These are phyloP conservation scores for Tenthredo notha DNA, from an alignment of 2,888 invertebrate genomes.

Conservation along the genomic window DNA sequence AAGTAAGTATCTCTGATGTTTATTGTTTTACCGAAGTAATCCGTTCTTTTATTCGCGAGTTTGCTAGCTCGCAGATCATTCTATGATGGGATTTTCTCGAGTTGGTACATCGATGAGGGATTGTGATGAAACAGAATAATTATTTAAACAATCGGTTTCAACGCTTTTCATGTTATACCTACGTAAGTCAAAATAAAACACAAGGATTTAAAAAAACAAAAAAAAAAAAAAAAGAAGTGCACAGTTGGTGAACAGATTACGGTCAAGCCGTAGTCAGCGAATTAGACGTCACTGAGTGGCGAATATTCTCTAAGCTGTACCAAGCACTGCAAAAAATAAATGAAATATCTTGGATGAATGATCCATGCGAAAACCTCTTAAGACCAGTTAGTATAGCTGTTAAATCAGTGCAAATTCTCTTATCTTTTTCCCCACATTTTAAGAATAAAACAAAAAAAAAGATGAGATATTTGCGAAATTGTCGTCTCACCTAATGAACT, in stretches of 20 bases:
- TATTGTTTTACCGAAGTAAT: not conserved
- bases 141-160: not conserved
- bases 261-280: not conserved
- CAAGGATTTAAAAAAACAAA: not conserved
- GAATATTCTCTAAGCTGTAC: not conserved
- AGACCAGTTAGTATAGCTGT: not conserved
- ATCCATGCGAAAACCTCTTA: slow-evolving; percentile 4
- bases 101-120: not conserved
- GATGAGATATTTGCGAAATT: not conserved
- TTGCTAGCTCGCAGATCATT: not conserved
- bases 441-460: no score
- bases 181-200: not conserved
- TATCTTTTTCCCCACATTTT: not conserved
- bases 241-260: not conserved
- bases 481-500: not conserved
- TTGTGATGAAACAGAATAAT: not conserved
- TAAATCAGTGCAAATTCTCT: not conserved
- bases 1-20: not conserved
- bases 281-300: not conserved
- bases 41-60: not conserved
- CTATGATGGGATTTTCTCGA: not conserved
- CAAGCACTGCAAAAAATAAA: slow-evolving; percentile 24
- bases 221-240: not conserved
- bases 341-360: slow-evolving; percentile 17
- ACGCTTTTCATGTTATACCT: not conserved